These are phyloP conservation scores for Anorthoa munda DNA, from an alignment of 2,888 invertebrate species.

Conservation along the genomic window DNA sequence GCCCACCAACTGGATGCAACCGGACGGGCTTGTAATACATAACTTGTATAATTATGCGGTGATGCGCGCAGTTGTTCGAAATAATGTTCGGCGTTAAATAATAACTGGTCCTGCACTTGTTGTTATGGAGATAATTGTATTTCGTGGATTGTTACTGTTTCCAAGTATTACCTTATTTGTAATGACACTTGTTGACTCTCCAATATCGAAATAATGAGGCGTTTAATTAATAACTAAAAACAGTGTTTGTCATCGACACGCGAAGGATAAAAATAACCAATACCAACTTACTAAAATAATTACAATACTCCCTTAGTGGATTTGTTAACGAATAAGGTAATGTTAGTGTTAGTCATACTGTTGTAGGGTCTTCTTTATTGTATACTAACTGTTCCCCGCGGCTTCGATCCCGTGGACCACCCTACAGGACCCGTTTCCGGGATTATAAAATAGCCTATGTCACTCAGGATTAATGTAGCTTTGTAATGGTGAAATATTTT, in stretches of 20 bases:
- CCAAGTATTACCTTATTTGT: constrained; percentile 4
- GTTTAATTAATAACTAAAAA: too few species aligned
- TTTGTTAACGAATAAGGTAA: constrained; percentile 9
- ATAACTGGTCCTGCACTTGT: constrained; percentile 34
- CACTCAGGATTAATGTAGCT: too few species aligned
- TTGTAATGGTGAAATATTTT: too few species aligned
- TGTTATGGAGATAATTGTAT: constrained; percentile 39
- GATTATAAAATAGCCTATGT: too few species aligned
- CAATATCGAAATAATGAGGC: constrained; percentile 6
- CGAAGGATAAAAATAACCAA: too few species aligned
- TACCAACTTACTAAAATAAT: too few species aligned
- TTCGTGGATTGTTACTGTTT: constrained; percentile 12
- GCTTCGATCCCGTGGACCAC: too few species aligned
- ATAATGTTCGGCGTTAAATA: constrained; percentile 47
- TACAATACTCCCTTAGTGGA: constrained; percentile 1
- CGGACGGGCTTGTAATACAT: constrained; percentile 41
- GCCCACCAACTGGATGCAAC: constrained; percentile 49
- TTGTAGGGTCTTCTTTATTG: background rate
- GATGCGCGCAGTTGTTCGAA: constrained; percentile 52
- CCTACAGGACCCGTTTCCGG: too few species aligned
- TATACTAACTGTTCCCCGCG: too few species aligned
- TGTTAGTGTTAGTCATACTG: background rate
- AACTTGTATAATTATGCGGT: constrained; percentile 49
- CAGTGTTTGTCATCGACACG: too few species aligned
- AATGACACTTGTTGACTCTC: constrained; percentile 28